Base-by-base conservation (phyloP, 2,888 invertebrate genomes). In the Actias luna region DNA sequence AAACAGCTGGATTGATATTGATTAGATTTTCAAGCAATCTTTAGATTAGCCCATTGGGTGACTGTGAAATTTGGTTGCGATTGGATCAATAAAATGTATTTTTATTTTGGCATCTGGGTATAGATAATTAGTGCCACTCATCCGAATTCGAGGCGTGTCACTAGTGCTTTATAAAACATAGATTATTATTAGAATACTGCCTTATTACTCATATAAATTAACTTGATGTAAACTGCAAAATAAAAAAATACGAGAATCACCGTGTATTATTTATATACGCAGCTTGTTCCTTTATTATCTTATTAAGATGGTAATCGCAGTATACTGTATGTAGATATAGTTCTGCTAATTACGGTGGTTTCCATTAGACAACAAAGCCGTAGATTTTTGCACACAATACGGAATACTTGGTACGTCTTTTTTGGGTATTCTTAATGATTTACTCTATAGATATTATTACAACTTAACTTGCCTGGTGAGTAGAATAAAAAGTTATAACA, bases 271-370 rank as follows among this genome's bases (percentile, higher is more conserved):
- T 18, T 42, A n/a, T 42, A 5, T 25, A 12, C 12, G 25, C 25
- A 50, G 22, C 25, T 29, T 16, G 29, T 29, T n/a, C 29, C 55
- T 59, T 63, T 46, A 14, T 50, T 50, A 60, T 29, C 29, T 60
- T 60, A 18, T n/a, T 39, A 25, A 39, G 36, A 36, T n/a, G 39
- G 14, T 42, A 42, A 58, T 62, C 57, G 22, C 58, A 14, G 10
- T 27, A 25, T n/a, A 27, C 18, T 42, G 29, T 18, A 55, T 33
- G 12, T 25, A 55, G 5, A 58, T 55, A n/a, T 39, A 59, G 63
- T 25, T 60, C 50, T 18, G 50, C 27, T 27, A 36, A 59, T 29
- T 16, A 36, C 39, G 33, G 35, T 63, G 29, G 36, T 52, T 31
- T 31, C 14, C 36, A n/a, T 33, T 25, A 18, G 58, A 59, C 16